Base-by-base conservation (phyloP, 2,113 vertebrate species). In the Smithornis capensis region DNA sequence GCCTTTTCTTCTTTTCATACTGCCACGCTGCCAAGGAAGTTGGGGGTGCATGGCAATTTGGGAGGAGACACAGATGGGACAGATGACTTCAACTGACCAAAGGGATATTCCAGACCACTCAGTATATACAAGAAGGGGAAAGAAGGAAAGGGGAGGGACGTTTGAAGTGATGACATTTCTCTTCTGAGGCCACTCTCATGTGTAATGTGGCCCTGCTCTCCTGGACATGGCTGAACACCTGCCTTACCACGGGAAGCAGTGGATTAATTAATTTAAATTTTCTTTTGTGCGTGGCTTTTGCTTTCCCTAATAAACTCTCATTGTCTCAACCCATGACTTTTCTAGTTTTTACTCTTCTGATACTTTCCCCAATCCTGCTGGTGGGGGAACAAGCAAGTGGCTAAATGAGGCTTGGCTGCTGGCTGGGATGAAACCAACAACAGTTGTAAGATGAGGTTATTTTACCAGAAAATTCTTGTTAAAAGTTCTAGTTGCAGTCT, bases 391-490 rank as follows among this genome's bases (percentile, higher is more conserved):
- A 40, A 79, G 27, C 3, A 10, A 42, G 14, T 19, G 10, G 14
- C 33, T 59, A 23, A 0, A 0, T 38, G 33, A 28, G 19, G 37
- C 28, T 59, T 44, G 52, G 22, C 37, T 38, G 37, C 25, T 62
- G 59, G 35, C 23, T 82, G 37, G 37, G 23, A 27, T 44, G 49
- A 81, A 52, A 52, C 52, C 60, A n/a, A 52, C 0, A 0, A 9
- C 23, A 33, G 6, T 11, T 77, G 37, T 50, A 92, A 87, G 87
- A 68, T 49, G 22, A 78, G 44, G 50, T 84, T 73, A n/a, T 74
- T 80, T 88, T 65, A 56, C n/a, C 31, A 78, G 60, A 90, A 85
- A 76, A 53, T 76, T 91, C n/a, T 52, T 65, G 5, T 68, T 90
- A 53, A 60, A 86, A 74, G 27, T 85, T 70, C 24, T 44, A n/a